Conservation (phyloP, 2,888 invertebrate species). For the Tenthredo mesomela region DNA sequence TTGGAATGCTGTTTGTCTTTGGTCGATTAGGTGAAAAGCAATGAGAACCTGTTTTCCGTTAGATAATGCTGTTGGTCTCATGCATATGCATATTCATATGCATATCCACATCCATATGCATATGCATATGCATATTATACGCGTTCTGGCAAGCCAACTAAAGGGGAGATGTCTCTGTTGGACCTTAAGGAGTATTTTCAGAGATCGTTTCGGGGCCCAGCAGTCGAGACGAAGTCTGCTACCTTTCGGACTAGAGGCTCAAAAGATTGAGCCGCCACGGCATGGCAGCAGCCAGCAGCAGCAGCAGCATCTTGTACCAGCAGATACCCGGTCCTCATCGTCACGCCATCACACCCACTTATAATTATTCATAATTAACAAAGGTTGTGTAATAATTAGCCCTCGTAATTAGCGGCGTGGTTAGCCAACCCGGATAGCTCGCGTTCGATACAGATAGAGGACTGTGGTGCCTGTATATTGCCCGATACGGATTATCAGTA, state of each 20-base stretch:
- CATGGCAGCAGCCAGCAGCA: not conserved
- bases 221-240: constrained; percentile 25
- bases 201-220: constrained; percentile 21
- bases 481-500: constrained; percentile 47
- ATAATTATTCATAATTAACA: constrained; percentile 58
- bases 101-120: constrained; percentile 50
- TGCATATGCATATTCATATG: constrained; percentile 54
- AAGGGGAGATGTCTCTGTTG: constrained; percentile 54
- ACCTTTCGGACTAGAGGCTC: constrained; percentile 7
- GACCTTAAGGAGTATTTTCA: constrained; percentile 1
- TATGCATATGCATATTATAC: constrained; percentile 48
- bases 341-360: constrained; percentile 50
- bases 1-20: not conserved
- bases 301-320: constrained; percentile 13
- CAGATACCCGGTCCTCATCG: constrained; percentile 50
- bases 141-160: constrained; percentile 40
- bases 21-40: constrained; percentile 26
- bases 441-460: constrained; percentile 50
- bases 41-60: constrained; percentile 50
- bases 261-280: constrained; percentile 45
- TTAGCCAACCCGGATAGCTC: constrained; percentile 53
- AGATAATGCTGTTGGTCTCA: constrained; percentile 44
- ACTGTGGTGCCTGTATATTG: constrained; percentile 9
- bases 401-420: constrained; percentile 55
- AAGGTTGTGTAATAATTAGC: constrained; percentile 57